Evolutionary conservation across 2,888 invertebrate genomes (phyloP).

Genomic region (Diarsia mendica): DNA sequence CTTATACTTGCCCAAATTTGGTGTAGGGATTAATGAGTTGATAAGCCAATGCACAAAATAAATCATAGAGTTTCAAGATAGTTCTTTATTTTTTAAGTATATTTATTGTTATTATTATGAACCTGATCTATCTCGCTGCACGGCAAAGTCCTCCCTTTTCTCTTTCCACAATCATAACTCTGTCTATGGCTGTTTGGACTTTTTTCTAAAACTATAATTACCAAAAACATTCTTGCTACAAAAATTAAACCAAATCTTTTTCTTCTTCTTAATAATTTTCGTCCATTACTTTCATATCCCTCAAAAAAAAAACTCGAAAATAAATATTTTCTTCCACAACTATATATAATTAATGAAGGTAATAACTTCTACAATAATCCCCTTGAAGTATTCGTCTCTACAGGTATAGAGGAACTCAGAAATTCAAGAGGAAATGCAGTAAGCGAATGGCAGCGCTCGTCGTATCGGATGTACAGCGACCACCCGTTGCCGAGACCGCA

Average conservation of each 20-base stretch:
- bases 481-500: constrained; percentile 84
- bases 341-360: no score
- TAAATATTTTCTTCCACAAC: background rate
- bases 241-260: background rate
- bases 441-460: constrained; percentile 85
- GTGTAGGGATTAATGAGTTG: background rate
- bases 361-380: constrained; percentile 75
- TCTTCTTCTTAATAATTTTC: background rate
- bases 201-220: background rate
- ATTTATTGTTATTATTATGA: no score
- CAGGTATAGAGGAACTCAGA: constrained; percentile 88
- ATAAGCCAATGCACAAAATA: background rate
- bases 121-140: no score
- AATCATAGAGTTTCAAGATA: background rate
- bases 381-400: constrained; percentile 80
- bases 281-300: no score
- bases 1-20: background rate
- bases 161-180: no score
- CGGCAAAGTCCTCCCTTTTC: no score
- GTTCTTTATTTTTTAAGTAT: background rate
- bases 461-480: constrained; percentile 77
- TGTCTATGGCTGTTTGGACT: no score
- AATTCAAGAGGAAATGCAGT: constrained; percentile 87
- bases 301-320: background rate
- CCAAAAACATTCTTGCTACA: background rate